phyloP scores from a whole-genome alignment of 2,113 vertebrate species.

The Barbus barbus region DNA sequence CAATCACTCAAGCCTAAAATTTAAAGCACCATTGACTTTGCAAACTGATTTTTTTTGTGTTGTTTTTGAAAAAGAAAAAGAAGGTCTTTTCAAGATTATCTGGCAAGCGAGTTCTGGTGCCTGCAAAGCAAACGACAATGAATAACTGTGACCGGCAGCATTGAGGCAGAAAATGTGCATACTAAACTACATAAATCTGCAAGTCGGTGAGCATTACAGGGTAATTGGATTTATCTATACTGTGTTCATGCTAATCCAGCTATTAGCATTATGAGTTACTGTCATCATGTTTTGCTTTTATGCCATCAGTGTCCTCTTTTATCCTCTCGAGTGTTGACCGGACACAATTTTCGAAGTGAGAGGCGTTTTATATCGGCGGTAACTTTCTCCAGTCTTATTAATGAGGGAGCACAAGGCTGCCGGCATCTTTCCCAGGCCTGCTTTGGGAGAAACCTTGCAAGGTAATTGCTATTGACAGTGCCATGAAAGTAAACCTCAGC shows the following conservation, averaged over 20 bases:
- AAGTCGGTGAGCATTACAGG: constrained; percentile 31
- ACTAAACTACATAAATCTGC: constrained; percentile 48
- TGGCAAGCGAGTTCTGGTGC: not conserved
- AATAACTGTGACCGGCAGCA: constrained; percentile 41
- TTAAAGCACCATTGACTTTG: not conserved
- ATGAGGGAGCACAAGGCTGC: constrained; percentile 16
- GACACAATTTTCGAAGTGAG: constrained; percentile 13
- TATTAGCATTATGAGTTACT: constrained; percentile 45
- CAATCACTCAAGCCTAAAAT: not conserved
- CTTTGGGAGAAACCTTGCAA: constrained; percentile 64
- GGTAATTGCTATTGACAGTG: constrained; percentile 75
- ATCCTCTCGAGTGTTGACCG: not conserved
- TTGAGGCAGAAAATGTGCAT: constrained; percentile 46
- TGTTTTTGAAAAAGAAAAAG: not conserved
- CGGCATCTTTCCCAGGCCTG: constrained; percentile 36
- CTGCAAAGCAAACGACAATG: constrained; percentile 28
- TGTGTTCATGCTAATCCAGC: constrained; percentile 45
- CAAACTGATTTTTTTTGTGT: not conserved
- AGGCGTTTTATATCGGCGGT: not conserved
- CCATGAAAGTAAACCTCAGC: constrained; percentile 64
- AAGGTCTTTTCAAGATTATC: not conserved
- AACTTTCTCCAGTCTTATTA: constrained; percentile 37
- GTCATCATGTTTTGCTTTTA: constrained; percentile 36
- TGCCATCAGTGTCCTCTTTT: constrained; percentile 5
- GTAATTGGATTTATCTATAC: constrained; percentile 49